Evolutionary conservation across 2,888 invertebrate species (phyloP).

Genomic region (Myopa tessellatipennis): DNA sequence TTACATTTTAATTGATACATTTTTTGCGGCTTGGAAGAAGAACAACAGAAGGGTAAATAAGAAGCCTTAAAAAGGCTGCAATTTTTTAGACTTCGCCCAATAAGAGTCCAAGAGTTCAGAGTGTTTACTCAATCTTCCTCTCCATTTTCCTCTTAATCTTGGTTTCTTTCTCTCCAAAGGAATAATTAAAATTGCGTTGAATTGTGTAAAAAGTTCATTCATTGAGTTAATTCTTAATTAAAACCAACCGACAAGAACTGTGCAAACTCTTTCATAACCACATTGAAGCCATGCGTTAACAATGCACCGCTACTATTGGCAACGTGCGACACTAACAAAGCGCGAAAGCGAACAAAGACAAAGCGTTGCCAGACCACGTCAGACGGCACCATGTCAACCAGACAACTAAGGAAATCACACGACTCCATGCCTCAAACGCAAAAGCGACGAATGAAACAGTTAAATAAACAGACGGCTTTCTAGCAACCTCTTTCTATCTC

Average conservation of each 20-base stretch:
- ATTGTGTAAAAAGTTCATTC: too few relatives aligned
- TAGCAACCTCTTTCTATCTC: not conserved
- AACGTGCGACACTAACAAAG: conserved; percentile 31
- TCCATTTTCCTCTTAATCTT: not conserved
- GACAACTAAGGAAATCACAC: conserved; percentile 10
- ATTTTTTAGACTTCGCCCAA: too few relatives aligned
- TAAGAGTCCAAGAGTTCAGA: too few relatives aligned
- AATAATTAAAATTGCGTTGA: not conserved
- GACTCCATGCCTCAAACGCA: not conserved
- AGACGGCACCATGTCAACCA: conserved; percentile 22
- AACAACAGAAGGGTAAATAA: too few relatives aligned
- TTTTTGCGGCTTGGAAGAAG: too few relatives aligned
- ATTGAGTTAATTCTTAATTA: conserved; percentile 6
- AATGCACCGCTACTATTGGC: conserved; percentile 26
- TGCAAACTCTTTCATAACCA: not conserved
- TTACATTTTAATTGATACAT: too few relatives aligned
- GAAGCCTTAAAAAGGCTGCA: too few relatives aligned
- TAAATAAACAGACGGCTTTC: not conserved
- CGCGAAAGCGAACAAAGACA: not conserved
- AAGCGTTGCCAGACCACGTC: conserved; percentile 17
- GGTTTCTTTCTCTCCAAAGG: not conserved
- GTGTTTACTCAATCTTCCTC: too few relatives aligned
- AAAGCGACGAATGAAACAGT: conserved; percentile 18
- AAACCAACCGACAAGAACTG: conserved; percentile 9
- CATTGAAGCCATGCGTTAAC: conserved; percentile 7